These are phyloP conservation scores for Prorops nasuta DNA, from an alignment of 1,140 invertebrate genomes.

Conservation along the genomic window DNA sequence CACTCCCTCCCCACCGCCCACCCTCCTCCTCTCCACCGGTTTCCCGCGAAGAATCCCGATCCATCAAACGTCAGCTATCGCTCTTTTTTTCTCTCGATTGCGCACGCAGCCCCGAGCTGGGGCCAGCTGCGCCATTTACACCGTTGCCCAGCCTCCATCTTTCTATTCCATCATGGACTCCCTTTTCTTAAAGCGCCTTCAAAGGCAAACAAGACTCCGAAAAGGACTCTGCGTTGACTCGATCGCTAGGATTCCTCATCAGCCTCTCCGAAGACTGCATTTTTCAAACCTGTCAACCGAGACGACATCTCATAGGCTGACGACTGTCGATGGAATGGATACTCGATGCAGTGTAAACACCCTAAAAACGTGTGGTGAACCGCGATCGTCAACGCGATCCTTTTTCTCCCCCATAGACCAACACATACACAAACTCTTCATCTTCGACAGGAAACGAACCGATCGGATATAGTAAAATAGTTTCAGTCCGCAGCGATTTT, in stretches of 20 bases:
- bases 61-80: conserved; percentile 49
- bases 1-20: conserved; percentile 9
- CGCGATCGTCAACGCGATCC: too few relatives aligned
- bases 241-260: too few relatives aligned
- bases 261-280: too few relatives aligned
- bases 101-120: conserved; percentile 3
- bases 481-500: too few relatives aligned
- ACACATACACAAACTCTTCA: too few relatives aligned
- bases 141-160: conserved; percentile 29
- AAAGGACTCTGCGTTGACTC: too few relatives aligned
- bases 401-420: too few relatives aligned
- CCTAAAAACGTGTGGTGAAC: too few relatives aligned
- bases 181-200: too few relatives aligned
- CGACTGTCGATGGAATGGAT: not conserved
- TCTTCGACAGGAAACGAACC: too few relatives aligned
- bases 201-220: conserved; percentile 31
- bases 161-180: conserved; percentile 16
- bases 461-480: too few relatives aligned
- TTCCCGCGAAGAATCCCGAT: conserved; percentile 29
- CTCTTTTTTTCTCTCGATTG: conserved; percentile 6
- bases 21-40: not conserved
- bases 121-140: conserved; percentile 36
- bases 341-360: conserved; percentile 4
- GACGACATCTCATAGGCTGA: conserved; percentile 3
- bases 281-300: conserved; percentile 20